Evolutionary conservation across 2,888 invertebrate species (phyloP).

Genomic region (Silvanus unidentatus): DNA sequence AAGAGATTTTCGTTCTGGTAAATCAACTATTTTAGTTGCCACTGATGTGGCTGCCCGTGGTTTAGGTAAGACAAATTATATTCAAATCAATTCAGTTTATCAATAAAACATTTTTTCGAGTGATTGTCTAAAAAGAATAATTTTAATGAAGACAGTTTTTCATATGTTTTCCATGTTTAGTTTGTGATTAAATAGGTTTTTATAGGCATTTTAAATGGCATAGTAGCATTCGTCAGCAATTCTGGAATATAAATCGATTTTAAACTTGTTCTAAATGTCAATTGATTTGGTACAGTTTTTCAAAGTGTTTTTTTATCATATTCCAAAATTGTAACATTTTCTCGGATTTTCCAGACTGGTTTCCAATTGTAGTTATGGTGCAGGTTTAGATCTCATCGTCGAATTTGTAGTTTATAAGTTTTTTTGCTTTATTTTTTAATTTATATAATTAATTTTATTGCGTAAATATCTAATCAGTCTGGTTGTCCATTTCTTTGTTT

Average conservation of each 20-base stretch:
- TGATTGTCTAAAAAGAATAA: not conserved
- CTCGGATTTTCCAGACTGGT: conserved; percentile 46
- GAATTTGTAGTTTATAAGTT: not conserved
- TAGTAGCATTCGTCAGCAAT: conserved; percentile 25
- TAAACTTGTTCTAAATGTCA: too few relatives aligned
- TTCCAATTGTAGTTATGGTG: conserved; percentile 13
- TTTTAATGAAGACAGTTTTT: not conserved
- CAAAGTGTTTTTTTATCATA: conserved; percentile 17
- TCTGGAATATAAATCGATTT: too few relatives aligned
- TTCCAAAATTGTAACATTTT: conserved; percentile 36
- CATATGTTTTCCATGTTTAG: conserved; percentile 19
- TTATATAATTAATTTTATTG: conserved; percentile 2
- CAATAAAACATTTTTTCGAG: too few relatives aligned
- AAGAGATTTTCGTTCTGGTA: conserved; percentile 81
- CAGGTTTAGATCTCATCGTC: not conserved
- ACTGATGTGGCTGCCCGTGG: conserved; percentile 98
- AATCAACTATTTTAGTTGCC: conserved; percentile 86
- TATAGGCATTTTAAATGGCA: conserved; percentile 13
- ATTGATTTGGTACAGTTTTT: too few relatives aligned
- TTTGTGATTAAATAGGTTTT: conserved; percentile 9
- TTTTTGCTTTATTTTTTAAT: too few relatives aligned
- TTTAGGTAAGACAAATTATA: conserved; percentile 63
- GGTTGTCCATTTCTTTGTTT: conserved; percentile 56
- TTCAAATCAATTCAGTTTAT: not conserved
- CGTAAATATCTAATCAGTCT: conserved; percentile 47